Evolutionary conservation across 2,888 invertebrate genomes (phyloP).

Genomic region (Idaea biselata): DNA sequence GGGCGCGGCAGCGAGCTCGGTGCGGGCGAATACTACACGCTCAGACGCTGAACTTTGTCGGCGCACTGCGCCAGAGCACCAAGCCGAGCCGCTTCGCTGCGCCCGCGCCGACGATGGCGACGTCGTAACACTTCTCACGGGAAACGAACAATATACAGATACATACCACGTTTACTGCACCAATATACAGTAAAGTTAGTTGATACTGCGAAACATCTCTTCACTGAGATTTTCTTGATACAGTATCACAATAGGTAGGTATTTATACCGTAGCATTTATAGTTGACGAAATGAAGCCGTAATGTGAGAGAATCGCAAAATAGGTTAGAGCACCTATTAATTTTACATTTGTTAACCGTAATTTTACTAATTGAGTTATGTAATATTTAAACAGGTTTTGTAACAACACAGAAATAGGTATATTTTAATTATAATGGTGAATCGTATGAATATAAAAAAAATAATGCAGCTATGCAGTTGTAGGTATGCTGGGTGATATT

Average conservation of each 20-base stretch:
- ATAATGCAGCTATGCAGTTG: not conserved
- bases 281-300: not conserved
- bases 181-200: not conserved
- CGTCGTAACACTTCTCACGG: constrained; percentile 1
- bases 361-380: not conserved
- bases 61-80: too few species aligned
- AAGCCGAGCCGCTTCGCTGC: not conserved
- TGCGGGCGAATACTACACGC: not conserved
- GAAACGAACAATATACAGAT: not conserved
- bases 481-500: not conserved
- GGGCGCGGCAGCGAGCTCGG: not conserved
- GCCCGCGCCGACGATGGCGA: not conserved
- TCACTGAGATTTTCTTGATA: not conserved
- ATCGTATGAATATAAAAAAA: too few species aligned
- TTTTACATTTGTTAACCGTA: not conserved
- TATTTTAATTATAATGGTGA: too few species aligned
- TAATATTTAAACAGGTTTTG: not conserved
- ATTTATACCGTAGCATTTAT: not conserved
- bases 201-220: not conserved
- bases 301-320: not conserved
- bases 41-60: not conserved
- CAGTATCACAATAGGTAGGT: not conserved
- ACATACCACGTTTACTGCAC: not conserved
- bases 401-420: not conserved
- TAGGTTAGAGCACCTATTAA: not conserved